phyloP scores from a whole-genome alignment of 2,888 invertebrate species.

The Heliconius hortense region DNA sequence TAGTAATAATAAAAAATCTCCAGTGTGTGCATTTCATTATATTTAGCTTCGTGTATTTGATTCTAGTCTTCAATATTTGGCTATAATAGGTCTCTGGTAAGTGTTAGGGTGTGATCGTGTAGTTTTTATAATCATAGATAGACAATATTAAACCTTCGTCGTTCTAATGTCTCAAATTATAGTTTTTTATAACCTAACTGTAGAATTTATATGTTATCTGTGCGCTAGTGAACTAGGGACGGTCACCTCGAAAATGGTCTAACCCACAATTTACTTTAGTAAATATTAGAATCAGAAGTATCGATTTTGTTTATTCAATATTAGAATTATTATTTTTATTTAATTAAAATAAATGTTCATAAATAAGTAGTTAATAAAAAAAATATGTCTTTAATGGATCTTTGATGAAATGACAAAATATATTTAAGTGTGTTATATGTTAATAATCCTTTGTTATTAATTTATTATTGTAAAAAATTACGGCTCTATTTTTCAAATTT shows the following conservation, averaged over 20 bases:
- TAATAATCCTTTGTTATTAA: too few species aligned
- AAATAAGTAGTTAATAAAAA: background rate
- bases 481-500: too few species aligned
- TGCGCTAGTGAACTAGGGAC: conserved; percentile 6
- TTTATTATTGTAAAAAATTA: too few species aligned
- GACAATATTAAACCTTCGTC: conserved; percentile 41
- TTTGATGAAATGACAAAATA: too few species aligned
- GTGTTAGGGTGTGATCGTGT: conserved; percentile 66
- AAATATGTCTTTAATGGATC: too few species aligned
- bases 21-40: conserved; percentile 3
- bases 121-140: conserved; percentile 62
- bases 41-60: conserved; percentile 13
- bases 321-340: background rate
- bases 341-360: background rate
- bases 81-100: conserved; percentile 40
- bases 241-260: conserved; percentile 2
- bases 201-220: conserved; percentile 19
- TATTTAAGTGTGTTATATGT: too few species aligned
- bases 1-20: background rate
- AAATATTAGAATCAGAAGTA: background rate
- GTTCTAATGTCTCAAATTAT: conserved; percentile 38
- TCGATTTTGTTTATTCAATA: background rate
- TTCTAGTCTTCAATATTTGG: conserved; percentile 24
- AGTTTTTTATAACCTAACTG: conserved; percentile 33
- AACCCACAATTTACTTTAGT: background rate